Base-by-base conservation (phyloP, 1,140 invertebrate species). In the Pteromalus puparum region DNA sequence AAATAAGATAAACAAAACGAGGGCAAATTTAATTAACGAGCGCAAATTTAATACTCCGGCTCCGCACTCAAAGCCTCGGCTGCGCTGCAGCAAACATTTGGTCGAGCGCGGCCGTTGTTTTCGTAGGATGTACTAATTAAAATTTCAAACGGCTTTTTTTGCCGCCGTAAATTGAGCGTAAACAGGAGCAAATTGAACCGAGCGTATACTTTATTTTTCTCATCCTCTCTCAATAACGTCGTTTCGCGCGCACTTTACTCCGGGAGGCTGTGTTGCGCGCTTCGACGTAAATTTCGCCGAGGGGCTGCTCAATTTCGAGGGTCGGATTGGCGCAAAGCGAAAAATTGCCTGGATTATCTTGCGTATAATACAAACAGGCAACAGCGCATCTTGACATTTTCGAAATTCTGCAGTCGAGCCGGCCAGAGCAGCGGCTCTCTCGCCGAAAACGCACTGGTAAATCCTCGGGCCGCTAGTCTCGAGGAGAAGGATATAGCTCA, bases 391-490 rank as follows among this genome's bases (percentile, higher is more conserved):
- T 68, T 70, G 67, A 18, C 68, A 77, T 77, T 83, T 83, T 83
- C 76, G 46, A 79, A 80, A 80, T 68, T 80, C 42, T 28, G 15
- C 53, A 61, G 53, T 5, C 6, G 1, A 61, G 53, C 21, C 21
- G 53, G 72, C 18, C 3, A n/a, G 70, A 0, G 67, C 30, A 68
- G 81, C 68, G 4, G 53, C 9, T 26, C 21, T 30, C 72, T 70
- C 26, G 72, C n/a, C 0, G 18, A 67, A 42, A 80, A 80, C 53
- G 70, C 75, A 28, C 30, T 48, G 79, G 48, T 84, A 76, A 81
- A 75, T 81, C 78, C 83, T 68, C 24, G 76, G n/a, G 65, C 21
- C 15, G 67, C 21, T 48, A 18, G 30, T 34, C 30, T n/a, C 21
- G 18, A 34, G 30, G 53, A 61, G 53, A 61, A 61, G 18, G 53